Evolutionary conservation across 2,113 vertebrate genomes (phyloP), one percentile per base, ranked within the genome.

Genomic region (Onychorhynchus coronatus): DNA sequence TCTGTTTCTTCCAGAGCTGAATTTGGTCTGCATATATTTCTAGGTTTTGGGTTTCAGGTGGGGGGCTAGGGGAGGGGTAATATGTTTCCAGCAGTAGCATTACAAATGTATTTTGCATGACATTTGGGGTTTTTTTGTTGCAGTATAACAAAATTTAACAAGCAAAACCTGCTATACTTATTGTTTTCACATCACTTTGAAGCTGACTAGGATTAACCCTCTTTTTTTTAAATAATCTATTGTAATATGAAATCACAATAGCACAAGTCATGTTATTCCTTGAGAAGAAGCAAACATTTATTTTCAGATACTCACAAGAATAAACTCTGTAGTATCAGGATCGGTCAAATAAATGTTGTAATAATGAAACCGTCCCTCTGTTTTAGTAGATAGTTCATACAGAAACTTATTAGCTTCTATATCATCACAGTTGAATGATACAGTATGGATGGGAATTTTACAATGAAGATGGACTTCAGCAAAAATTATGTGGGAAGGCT

Each of bases 361-460:
- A 81, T 96, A 97, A 72, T 96, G 98, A 94, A 98, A 98, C 3
- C 96, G 87, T 65, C 98, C 98, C 46, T 97, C 97, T 31, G 98
- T 98, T 95, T 96, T 74, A 80, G 90, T 94, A 82, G 98, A 97
- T 12, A 99, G 95, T 17, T 97, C 91, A 92, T 96, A 93, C 81
- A 99, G 94, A 93, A 99, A 98, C 71, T 44, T 88, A 80, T 98
- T 98, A 17, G 98, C 98, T 93, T 96, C 93, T 25, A 30, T 91
- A 76, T 99, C 98, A 46, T 98, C 95, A 89, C 98, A 98, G 96
- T 97, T 98, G 93, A 98, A 98, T 77, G 98, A 98, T 52, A 98
- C 94, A 41, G 98, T 97, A 53, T 98, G 98, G 68, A 99, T 80
- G 30, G 98, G 98, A 86, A 98, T 95, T 66, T 93, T 97, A 63